Conservation (phyloP, 92 coral and sea anemone species). For the Zoanthus solanderi region DNA sequence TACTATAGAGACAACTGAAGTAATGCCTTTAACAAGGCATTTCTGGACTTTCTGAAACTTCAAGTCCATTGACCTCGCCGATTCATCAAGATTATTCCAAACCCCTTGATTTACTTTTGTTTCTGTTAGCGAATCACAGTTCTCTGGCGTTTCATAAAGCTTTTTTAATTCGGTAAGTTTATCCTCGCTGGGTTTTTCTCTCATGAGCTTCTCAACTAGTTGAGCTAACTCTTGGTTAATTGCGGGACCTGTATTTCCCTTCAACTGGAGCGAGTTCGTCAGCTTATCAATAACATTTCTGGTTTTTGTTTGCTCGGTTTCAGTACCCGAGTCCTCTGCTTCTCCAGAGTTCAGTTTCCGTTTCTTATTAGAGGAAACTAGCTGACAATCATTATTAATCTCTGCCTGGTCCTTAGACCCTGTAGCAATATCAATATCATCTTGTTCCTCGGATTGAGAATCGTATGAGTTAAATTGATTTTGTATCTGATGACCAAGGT, state of each 20-base stretch:
- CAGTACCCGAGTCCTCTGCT: no score
- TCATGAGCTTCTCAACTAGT: background rate
- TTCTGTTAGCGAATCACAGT: background rate
- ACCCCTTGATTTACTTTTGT: background rate
- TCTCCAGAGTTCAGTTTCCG: no score
- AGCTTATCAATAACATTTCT: no score
- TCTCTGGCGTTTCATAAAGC: background rate
- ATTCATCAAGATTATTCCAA: background rate
- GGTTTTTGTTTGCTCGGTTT: no score
- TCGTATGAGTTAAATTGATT: no score
- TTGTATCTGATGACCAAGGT: no score
- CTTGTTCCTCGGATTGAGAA: no score
- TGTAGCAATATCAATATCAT: no score
- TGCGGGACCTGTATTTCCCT: background rate
- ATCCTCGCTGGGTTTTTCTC: background rate
- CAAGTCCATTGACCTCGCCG: background rate
- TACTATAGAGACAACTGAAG: conserved; percentile 18
- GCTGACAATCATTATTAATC: no score
- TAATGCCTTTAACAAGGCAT: conserved; percentile 58
- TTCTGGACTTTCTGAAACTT: background rate
- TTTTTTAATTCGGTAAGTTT: background rate
- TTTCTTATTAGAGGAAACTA: no score
- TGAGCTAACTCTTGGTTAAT: background rate
- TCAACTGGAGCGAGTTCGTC: no score
- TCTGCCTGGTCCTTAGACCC: no score